Evolutionary conservation across 2,888 invertebrate genomes (phyloP), one percentile per base, ranked within the genome.

Genomic region (Salpingus planirostris): DNA sequence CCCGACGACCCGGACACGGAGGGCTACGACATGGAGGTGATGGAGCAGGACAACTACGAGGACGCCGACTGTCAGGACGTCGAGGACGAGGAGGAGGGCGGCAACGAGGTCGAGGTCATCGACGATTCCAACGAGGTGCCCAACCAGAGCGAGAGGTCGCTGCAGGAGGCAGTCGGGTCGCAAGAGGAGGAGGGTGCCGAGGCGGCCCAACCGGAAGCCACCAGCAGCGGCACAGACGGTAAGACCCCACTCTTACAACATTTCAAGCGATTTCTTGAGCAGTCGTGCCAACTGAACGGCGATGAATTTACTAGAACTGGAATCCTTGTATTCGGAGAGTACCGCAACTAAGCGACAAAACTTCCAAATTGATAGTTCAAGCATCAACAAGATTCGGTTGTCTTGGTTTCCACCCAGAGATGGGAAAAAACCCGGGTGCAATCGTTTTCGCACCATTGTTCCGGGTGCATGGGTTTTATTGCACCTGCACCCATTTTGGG

Each of bases 171-270:
- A n/a, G 49, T 42, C 27, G 36, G 31, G 22, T 36, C 41, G 6
- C 46, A 42, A 3, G 50, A 49, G 59, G 64, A 56, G 64, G 59
- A 71, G 55, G 71, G 67, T 21, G 68, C 66, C 43, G 68, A 68
- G 32, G 57, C 56, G 26, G 65, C 69, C 33, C 71, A 71, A 36
- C 70, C 71, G 0, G 71, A 85, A 56, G 78, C 84, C 29, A 85
- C 84, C 43, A 84, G 83, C 61, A 84, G 83, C 54, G 84, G 80
- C 50, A 76, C 78, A 11, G 79, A 79, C 49, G 73, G 74, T 73
- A 44, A 45, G 60, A 57, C 10, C n/a, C n/a, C n/a, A n/a, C n/a
- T 2, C 12, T 12, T 24, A 22, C 7, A n/a, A n/a, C n/a, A n/a
- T n/a, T n/a, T n/a, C n/a, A n/a, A n/a, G n/a, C n/a, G n/a, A n/a